Evolutionary conservation across 2,888 invertebrate species (phyloP).

Genomic region (Ceriagrion tenellum): DNA sequence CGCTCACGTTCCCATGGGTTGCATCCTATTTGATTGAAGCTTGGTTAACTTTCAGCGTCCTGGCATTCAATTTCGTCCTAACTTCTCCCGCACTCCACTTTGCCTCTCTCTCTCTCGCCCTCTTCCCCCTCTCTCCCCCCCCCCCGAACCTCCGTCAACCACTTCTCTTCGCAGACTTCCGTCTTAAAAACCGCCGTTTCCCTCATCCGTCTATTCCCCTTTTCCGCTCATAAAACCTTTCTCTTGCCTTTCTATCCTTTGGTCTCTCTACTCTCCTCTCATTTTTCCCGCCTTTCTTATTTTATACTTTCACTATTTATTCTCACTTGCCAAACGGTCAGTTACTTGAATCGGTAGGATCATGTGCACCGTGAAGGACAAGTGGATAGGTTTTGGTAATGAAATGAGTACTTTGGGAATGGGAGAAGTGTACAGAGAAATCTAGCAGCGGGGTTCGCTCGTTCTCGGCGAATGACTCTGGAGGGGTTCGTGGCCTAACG

Average conservation of each 20-base stretch:
- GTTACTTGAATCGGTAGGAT: too few species aligned
- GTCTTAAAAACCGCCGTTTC: background rate
- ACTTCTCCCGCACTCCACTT: background rate
- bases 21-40: constrained; percentile 67
- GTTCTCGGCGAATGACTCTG: too few species aligned
- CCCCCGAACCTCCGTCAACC: background rate
- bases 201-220: background rate
- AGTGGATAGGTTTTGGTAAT: too few species aligned
- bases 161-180: background rate
- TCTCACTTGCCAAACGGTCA: background rate
- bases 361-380: too few species aligned
- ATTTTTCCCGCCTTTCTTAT: background rate
- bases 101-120: background rate
- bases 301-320: background rate
- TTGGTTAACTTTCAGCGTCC: constrained; percentile 65
- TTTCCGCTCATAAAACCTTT: background rate
- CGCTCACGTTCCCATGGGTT: constrained; percentile 53
- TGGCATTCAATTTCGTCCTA: constrained; percentile 63
- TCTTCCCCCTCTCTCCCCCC: background rate
- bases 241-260: background rate
- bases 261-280: background rate
- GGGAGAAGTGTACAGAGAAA: too few species aligned
- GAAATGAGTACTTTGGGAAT: too few species aligned
- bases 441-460: too few species aligned
- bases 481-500: too few species aligned